Percentiles rank a stretch among this genome's conserved stretches.
phyloP scores from a whole-genome alignment of 1,140 invertebrate genomes.

The Drosophila leontia region DNA sequence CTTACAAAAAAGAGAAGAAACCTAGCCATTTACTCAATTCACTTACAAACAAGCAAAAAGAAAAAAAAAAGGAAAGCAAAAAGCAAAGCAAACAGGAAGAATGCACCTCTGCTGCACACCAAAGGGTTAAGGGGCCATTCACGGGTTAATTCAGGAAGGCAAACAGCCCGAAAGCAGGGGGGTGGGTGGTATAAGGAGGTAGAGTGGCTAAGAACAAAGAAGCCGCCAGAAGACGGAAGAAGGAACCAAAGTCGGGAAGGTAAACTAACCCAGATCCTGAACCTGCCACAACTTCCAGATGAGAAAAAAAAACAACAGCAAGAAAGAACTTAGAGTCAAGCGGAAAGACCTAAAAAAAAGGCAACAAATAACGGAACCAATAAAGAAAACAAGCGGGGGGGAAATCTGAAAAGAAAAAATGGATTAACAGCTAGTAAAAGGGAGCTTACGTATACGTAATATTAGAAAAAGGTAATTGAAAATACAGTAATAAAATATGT shows the following conservation, averaged over 20 bases:
- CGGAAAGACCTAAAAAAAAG: neutral
- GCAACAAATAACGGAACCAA: neutral
- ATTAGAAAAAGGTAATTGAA: neutral
- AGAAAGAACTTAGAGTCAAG: neutral
- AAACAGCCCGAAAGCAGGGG: constrained; percentile 15
- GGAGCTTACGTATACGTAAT: neutral
- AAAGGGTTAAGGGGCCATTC: constrained; percentile 13
- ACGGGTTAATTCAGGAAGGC: constrained; percentile 25
- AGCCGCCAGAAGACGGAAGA: constrained; percentile 38
- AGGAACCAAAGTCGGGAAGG: constrained; percentile 10
- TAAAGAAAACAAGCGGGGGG: neutral
- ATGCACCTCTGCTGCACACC: constrained; percentile 8
- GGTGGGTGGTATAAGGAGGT: neutral
- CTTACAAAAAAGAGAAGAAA: neutral
- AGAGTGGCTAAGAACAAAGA: constrained; percentile 9
- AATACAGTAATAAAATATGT: neutral
- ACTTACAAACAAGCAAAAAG: constrained; percentile 1
- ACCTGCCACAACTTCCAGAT: constrained; percentile 9
- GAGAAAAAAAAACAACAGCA: neutral
- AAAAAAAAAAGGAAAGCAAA: neutral
- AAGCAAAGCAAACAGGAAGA: constrained; percentile 28
- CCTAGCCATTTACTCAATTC: constrained; percentile 16
- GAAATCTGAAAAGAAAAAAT: neutral
- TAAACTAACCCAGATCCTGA: constrained; percentile 43
- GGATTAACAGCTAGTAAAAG: neutral